Conservation (phyloP, 2,113 vertebrate genomes). For the Hippocampus barbouri region DNA sequence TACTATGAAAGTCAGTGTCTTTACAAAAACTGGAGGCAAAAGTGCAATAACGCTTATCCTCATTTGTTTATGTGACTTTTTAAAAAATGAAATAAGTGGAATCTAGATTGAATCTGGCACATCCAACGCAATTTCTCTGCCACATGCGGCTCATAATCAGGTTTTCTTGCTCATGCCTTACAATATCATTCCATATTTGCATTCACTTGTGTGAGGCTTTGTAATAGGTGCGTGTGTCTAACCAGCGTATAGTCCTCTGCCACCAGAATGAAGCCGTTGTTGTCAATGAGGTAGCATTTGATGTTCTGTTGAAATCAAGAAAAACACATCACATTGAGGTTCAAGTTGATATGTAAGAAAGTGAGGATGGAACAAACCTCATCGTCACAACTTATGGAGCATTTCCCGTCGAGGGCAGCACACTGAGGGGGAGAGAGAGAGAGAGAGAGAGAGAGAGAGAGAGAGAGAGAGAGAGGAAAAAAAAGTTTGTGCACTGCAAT, state of each 20-base stretch:
- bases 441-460: no score
- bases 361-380: conserved; percentile 70
- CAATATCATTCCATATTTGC: background rate
- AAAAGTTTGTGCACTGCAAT: conserved; percentile 1
- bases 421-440: conserved; percentile 70
- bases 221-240: conserved; percentile 24
- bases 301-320: conserved; percentile 75
- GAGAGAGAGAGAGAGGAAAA: conserved; percentile 13
- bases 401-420: conserved; percentile 88
- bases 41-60: background rate
- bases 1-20: background rate
- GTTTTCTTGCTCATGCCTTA: background rate
- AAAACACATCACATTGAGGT: background rate
- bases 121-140: background rate
- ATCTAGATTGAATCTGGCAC: no score
- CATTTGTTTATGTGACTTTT: background rate
- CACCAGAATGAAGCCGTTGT: conserved; percentile 96
- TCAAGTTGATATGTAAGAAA: background rate
- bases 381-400: conserved; percentile 94
- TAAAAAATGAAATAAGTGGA: background rate
- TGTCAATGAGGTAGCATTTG: conserved; percentile 97
- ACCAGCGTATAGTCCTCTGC: conserved; percentile 91
- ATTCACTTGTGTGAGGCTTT: background rate
- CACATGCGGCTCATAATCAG: background rate
- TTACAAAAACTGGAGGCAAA: background rate